Percentiles rank a stretch among this genome's conserved stretches.
phyloP scores from a whole-genome alignment of 2,888 invertebrate species.

The Cantharis nigra region DNA sequence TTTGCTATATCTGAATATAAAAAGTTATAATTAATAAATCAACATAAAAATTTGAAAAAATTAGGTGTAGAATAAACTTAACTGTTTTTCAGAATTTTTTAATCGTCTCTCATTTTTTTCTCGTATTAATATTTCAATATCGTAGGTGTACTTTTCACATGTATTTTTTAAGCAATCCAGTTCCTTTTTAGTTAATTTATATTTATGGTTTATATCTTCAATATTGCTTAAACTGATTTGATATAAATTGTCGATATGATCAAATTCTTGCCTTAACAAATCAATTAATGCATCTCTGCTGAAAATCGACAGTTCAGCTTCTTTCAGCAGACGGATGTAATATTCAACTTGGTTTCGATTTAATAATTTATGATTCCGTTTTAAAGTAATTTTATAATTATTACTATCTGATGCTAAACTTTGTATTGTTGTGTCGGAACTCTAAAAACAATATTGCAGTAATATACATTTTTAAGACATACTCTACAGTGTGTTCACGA shows the following conservation, averaged over 20 bases:
- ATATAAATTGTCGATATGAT: constrained; percentile 39
- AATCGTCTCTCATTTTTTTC: not conserved
- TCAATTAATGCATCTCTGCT: constrained; percentile 40
- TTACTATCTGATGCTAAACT: not conserved
- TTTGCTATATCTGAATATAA: not conserved
- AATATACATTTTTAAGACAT: too few relatives aligned
- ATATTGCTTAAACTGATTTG: constrained; percentile 39
- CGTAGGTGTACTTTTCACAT: constrained; percentile 25
- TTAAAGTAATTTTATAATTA: not conserved
- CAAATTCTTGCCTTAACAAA: constrained; percentile 40
- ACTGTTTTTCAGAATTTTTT: not conserved
- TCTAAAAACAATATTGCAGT: not conserved
- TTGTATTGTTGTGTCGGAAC: too few relatives aligned
- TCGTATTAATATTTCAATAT: constrained; percentile 1
- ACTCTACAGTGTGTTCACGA: too few relatives aligned
- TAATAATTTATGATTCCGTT: not conserved
- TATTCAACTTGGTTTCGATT: not conserved
- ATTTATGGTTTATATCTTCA: constrained; percentile 40
- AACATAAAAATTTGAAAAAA: not conserved
- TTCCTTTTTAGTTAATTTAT: constrained; percentile 35
- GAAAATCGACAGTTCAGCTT: constrained; percentile 37
- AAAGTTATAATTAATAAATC: not conserved
- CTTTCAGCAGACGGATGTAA: constrained; percentile 25
- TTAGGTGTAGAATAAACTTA: not conserved
- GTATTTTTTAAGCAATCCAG: constrained; percentile 34